Conservation (phyloP, 2,797 vertebrate species). For the Paguma larvata region DNA sequence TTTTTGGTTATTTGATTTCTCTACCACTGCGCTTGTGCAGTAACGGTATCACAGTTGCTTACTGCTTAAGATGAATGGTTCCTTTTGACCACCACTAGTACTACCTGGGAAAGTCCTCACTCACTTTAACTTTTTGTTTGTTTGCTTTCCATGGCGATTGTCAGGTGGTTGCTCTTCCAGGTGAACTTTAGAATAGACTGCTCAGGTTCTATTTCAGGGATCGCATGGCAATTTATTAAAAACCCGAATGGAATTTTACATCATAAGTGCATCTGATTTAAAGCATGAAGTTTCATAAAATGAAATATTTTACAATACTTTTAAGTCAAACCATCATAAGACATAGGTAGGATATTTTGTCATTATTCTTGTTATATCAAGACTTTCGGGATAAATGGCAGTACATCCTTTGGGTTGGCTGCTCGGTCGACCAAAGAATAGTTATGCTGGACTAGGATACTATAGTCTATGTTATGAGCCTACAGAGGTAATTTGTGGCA, state of each 20-base stretch:
- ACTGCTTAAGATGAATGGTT: neutral
- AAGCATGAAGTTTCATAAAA: constrained; percentile 77
- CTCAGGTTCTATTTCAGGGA: neutral
- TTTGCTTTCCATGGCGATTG: neutral
- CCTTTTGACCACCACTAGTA: neutral
- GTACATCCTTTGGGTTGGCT: constrained; percentile 77
- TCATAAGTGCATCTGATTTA: constrained; percentile 61
- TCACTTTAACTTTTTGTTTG: neutral
- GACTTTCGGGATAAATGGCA: constrained; percentile 79
- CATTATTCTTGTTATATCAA: constrained; percentile 41
- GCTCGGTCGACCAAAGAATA: constrained; percentile 28
- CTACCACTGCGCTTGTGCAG: neutral
- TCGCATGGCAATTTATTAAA: neutral
- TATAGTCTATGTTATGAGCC: neutral
- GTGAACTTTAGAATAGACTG: neutral
- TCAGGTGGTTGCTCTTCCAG: neutral
- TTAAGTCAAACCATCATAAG: neutral
- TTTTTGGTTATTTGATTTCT: constrained; percentile 2
- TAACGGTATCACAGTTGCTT: neutral
- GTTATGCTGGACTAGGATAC: constrained; percentile 33
- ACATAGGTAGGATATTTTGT: neutral
- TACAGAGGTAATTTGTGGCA: neutral
- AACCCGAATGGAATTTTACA: constrained; percentile 21
- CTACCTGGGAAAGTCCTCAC: neutral
- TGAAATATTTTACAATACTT: neutral